Percentiles rank a stretch among this genome's conserved stretches.
Evolutionary conservation across 2,113 vertebrate genomes (phyloP).

Genomic region (Bagarius yarrelli): DNA sequence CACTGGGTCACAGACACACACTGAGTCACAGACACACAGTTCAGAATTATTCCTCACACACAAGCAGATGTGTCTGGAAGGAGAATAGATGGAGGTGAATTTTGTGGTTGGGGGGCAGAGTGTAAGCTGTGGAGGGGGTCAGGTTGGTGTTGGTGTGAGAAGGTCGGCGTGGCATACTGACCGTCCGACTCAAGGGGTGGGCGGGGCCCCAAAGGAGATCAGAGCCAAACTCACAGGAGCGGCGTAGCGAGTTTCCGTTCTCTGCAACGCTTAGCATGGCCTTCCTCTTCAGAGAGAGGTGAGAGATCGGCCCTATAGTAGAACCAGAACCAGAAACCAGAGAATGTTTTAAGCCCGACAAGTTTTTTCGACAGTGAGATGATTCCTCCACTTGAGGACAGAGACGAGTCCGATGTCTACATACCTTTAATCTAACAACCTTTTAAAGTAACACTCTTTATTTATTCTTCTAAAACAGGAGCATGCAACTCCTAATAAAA

Average conservation of each 20-base stretch:
- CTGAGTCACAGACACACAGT: background rate
- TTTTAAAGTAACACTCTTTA: too few relatives aligned
- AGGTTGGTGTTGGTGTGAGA: background rate
- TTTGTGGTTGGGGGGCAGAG: background rate
- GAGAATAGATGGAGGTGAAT: conserved; percentile 5
- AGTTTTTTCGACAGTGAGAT: conserved; percentile 18
- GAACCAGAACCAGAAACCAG: conserved; percentile 51
- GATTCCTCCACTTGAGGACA: conserved; percentile 13
- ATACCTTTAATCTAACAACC: too few relatives aligned
- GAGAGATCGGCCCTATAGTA: conserved; percentile 66
- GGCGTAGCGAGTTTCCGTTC: conserved; percentile 75
- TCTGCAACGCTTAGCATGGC: conserved; percentile 70
- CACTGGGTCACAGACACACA: conserved; percentile 10
- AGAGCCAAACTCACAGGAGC: conserved; percentile 78
- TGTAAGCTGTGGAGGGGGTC: conserved; percentile 1
- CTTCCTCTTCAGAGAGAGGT: conserved; percentile 78
- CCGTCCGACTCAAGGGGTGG: conserved; percentile 77
- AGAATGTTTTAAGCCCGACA: conserved; percentile 41
- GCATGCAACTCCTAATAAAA: background rate
- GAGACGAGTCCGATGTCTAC: background rate
- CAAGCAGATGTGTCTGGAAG: conserved; percentile 8
- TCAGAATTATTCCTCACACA: background rate
- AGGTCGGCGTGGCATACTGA: conserved; percentile 51
- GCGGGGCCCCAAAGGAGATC: conserved; percentile 79
- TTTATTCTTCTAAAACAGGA: background rate